Conservation (phyloP, 2,888 invertebrate species). For the Athalia rosae region DNA sequence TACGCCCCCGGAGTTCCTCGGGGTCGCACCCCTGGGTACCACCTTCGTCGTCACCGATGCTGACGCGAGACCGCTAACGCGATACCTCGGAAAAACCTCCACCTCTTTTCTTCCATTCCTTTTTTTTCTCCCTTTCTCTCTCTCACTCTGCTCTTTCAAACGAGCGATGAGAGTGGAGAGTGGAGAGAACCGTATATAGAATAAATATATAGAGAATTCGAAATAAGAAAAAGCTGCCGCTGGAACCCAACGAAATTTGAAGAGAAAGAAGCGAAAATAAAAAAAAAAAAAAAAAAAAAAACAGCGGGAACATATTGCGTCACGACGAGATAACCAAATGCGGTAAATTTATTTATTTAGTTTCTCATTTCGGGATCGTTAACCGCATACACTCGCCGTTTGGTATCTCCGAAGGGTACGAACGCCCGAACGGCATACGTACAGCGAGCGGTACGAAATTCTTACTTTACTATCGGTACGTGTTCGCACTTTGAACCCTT, state of each 20-base stretch:
- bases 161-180: constrained; percentile 31
- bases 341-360: constrained; percentile 24
- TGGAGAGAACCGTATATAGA: neutral
- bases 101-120: neutral
- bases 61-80: constrained; percentile 42
- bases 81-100: constrained; percentile 35
- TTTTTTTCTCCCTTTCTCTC: too few species aligned
- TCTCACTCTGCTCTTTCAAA: constrained; percentile 11
- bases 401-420: too few species aligned
- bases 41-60: constrained; percentile 41
- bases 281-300: too few species aligned
- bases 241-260: too few species aligned
- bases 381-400: neutral
- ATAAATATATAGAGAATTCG: neutral
- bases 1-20: constrained; percentile 47
- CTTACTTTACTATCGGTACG: constrained; percentile 22
- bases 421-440: neutral
- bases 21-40: constrained; percentile 46
- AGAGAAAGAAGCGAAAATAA: too few species aligned
- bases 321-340: too few species aligned
- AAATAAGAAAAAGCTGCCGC: too few species aligned
- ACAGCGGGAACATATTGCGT: too few species aligned
- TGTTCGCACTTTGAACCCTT: constrained; percentile 31
- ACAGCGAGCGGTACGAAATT: neutral
- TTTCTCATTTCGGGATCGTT: constrained; percentile 24